Evolutionary conservation across 2,113 vertebrate genomes (phyloP).

Genomic region (rat (Rattus norvegicus)): GRCr8 NC_086019.1:154347501-154348000

Average conservation of each 20-base stretch:
- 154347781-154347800: background rate
- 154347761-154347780: background rate
- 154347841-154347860: background rate
- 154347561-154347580: background rate
- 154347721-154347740: conserved; percentile 38
- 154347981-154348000: background rate
- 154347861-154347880: background rate
- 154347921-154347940: background rate
- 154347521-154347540: background rate
- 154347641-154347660: background rate
- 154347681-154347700: conserved; percentile 29
- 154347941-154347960: background rate
- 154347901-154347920: background rate
- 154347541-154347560: background rate
- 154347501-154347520: conserved; percentile 13
- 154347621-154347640: background rate
- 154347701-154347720: background rate
- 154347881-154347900: background rate
- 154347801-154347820: background rate
- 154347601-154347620: background rate
- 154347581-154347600: background rate
- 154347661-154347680: background rate
- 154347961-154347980: background rate
- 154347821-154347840: conserved; percentile 6
- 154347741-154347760: background rate